Evolutionary conservation across 2,113 vertebrate species (phyloP).

Genomic region (Turdus rufiventris): DNA sequence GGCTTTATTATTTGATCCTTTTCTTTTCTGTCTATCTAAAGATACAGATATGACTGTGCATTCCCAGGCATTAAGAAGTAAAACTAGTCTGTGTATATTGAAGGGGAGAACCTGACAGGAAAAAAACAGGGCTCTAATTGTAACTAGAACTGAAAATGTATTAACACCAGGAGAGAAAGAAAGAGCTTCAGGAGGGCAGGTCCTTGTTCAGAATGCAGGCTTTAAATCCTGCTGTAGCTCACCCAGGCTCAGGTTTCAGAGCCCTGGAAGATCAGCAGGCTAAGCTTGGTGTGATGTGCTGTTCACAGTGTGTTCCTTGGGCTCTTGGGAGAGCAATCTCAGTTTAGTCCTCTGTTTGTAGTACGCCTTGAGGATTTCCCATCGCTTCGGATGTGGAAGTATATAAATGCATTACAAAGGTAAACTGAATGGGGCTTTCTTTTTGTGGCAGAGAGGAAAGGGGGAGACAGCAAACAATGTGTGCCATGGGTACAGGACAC

Average conservation of each 20-base stretch:
- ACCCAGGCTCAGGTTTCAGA: not conserved
- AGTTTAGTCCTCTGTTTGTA: not conserved
- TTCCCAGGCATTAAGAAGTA: not conserved
- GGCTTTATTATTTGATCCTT: not conserved
- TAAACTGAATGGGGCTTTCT: not conserved
- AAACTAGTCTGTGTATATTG: not conserved
- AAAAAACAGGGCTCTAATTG: not conserved
- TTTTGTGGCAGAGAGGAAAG: not conserved
- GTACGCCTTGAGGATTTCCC: not conserved
- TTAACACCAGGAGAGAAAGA: not conserved
- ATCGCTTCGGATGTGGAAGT: not conserved
- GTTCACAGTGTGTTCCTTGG: rapidly evolving
- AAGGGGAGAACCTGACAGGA: not conserved
- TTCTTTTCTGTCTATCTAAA: not conserved
- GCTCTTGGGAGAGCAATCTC: not conserved
- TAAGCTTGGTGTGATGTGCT: not conserved
- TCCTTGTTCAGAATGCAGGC: not conserved
- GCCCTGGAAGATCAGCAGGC: not conserved
- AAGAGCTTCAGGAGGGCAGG: not conserved
- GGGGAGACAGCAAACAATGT: not conserved
- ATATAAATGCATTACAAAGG: not conserved
- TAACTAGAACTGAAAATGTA: not conserved
- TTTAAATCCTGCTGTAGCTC: not conserved
- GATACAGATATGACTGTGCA: not conserved
- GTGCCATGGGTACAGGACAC: not conserved